Evolutionary conservation across 2,888 invertebrate genomes (phyloP).

Genomic region (Torymus texanus): DNA sequence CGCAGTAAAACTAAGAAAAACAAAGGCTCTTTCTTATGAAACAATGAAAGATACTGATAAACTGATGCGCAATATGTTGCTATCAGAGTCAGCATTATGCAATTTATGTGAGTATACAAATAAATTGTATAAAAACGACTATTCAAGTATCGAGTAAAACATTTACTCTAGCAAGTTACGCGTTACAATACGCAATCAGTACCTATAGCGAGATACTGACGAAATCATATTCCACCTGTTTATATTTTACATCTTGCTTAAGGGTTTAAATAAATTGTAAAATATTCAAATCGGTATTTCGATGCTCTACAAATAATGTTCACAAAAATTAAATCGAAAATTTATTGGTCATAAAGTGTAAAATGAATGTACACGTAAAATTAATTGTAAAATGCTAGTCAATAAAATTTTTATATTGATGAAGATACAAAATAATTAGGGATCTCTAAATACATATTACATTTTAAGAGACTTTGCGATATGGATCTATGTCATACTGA

Average conservation of each 20-base stretch:
- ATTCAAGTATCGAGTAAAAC: neutral
- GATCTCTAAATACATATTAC: constrained; percentile 37
- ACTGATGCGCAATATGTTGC: neutral
- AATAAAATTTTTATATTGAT: constrained; percentile 56
- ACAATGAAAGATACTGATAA: constrained; percentile 26
- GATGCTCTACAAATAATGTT: constrained; percentile 25
- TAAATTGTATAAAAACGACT: neutral
- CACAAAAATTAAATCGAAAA: constrained; percentile 45
- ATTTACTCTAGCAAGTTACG: no score
- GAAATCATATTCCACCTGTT: no score
- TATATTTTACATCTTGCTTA: neutral
- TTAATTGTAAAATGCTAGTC: constrained; percentile 60
- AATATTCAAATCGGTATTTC: constrained; percentile 18
- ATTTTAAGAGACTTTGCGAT: constrained; percentile 8
- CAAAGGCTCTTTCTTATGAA: constrained; percentile 16
- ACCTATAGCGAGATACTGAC: no score
- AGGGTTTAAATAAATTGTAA: constrained; percentile 30
- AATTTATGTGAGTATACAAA: constrained; percentile 24
- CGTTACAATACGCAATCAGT: no score
- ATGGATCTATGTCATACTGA: constrained; percentile 31
- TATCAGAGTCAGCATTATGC: neutral
- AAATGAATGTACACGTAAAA: constrained; percentile 57
- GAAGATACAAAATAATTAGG: constrained; percentile 33
- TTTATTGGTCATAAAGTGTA: constrained; percentile 57
- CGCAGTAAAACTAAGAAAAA: constrained; percentile 41